A percentile compares a stretch with the other conserved stretches of the same genome.
These are phyloP conservation scores for Sarcoramphus papa DNA, from an alignment of 2,797 vertebrate genomes.

Conservation along the genomic window DNA sequence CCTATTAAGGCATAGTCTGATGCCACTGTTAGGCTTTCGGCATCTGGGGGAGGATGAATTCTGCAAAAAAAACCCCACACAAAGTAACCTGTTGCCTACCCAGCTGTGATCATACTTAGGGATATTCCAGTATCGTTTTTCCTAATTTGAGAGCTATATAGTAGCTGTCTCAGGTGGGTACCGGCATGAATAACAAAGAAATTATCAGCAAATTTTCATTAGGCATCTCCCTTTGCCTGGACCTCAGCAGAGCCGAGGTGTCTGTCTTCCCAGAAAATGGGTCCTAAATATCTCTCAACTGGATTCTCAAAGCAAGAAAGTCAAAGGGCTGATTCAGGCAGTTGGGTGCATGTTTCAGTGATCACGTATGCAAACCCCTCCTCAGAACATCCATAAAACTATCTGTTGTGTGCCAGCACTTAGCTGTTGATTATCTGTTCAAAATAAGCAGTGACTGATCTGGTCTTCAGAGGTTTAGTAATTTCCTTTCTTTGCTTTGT, in stretches of 20 bases:
- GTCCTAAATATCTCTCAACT: not conserved
- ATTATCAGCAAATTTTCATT: not conserved
- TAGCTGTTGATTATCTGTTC: not conserved
- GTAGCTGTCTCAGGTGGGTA: not conserved
- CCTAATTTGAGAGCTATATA: not conserved
- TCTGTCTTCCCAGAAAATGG: not conserved
- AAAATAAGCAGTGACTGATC: not conserved
- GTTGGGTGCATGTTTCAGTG: not conserved
- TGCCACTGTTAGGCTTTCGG: not conserved
- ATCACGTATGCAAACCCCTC: not conserved
- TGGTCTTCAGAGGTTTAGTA: not conserved
- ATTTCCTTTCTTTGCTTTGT: slow-evolving; percentile 27
- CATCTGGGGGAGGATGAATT: not conserved
- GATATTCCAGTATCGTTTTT: not conserved
- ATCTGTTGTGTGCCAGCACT: not conserved
- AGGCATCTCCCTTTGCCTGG: not conserved
- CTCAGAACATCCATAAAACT: not conserved
- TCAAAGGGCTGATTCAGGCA: not conserved
- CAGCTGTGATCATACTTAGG: not conserved
- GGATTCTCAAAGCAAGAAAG: not conserved
- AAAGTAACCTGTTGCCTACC: not conserved
- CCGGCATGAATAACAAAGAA: not conserved
- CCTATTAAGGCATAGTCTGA: not conserved
- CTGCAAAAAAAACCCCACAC: not conserved
- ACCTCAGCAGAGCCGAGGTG: not conserved